Percentiles rank a stretch among this genome's conserved stretches.
These are phyloP conservation scores for Zaprionus ghesquierei DNA, from an alignment of 1,140 invertebrate species.

Conservation along the genomic window DNA sequence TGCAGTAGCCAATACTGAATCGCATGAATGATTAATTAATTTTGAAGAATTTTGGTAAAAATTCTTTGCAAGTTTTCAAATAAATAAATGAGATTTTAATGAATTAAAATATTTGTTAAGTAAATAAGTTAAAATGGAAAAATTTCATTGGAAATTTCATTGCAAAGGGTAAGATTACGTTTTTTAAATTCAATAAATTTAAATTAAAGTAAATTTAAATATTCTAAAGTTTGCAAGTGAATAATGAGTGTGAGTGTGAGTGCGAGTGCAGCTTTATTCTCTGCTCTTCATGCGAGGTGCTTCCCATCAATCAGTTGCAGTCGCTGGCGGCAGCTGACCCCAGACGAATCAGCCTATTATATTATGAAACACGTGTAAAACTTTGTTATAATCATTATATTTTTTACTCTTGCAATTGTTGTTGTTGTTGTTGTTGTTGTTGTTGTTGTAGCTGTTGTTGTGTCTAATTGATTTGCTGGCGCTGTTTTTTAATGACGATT, in stretches of 20 bases:
- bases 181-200: too few relatives aligned
- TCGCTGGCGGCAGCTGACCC: slow-evolving; percentile 6
- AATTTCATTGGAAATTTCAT: too few relatives aligned
- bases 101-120: too few relatives aligned
- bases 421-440: slow-evolving; percentile 4
- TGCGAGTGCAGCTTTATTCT: background rate
- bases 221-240: background rate
- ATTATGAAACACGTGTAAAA: slow-evolving; percentile 21
- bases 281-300: background rate
- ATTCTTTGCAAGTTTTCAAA: too few relatives aligned
- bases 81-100: too few relatives aligned
- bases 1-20: background rate
- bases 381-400: background rate
- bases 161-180: too few relatives aligned
- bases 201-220: too few relatives aligned
- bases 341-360: background rate
- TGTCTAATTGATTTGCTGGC: slow-evolving; percentile 23
- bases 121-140: too few relatives aligned
- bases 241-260: slow-evolving; percentile 17
- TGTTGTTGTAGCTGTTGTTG: slow-evolving; percentile 5
- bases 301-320: background rate
- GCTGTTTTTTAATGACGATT: slow-evolving; percentile 17
- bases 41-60: too few relatives aligned
- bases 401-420: background rate
- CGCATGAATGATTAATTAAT: background rate